Percentiles rank a stretch among this genome's conserved stretches.
Conservation (phyloP, 2,888 invertebrate genomes). For the Eurytoma californica region DNA sequence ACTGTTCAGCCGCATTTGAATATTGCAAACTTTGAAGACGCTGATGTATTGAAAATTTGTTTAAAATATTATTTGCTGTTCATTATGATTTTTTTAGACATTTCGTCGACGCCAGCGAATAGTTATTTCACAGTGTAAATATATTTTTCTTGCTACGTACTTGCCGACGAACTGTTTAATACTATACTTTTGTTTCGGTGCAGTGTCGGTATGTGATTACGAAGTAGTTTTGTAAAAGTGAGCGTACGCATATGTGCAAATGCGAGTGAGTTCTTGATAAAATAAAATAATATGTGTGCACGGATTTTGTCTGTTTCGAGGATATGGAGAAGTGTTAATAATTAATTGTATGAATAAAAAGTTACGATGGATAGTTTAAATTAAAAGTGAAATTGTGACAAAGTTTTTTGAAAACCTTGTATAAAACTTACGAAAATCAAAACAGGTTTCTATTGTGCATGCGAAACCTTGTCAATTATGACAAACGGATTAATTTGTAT, state of each 20-base stretch:
- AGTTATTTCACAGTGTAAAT: slow-evolving; percentile 39
- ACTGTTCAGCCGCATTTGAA: too few species aligned
- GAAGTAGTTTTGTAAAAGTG: slow-evolving; percentile 34
- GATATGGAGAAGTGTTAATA: slow-evolving; percentile 40
- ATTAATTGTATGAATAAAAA: slow-evolving; percentile 48
- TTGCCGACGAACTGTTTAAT: slow-evolving; percentile 28
- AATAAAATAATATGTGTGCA: slow-evolving; percentile 3
- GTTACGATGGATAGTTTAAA: slow-evolving; percentile 41
- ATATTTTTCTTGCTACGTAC: slow-evolving; percentile 32
- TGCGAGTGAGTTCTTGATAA: slow-evolving; percentile 4
- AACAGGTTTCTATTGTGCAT: neutral
- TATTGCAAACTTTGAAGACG: too few species aligned
- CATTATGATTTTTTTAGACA: too few species aligned
- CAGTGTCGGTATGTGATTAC: slow-evolving; percentile 44
- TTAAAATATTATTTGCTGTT: too few species aligned
- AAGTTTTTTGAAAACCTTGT: slow-evolving; percentile 38
- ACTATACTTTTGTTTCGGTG: slow-evolving; percentile 3
- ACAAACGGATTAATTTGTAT: too few species aligned
- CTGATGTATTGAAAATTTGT: too few species aligned
- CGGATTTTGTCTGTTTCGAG: neutral
- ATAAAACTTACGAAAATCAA: slow-evolving; percentile 27
- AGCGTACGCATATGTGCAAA: slow-evolving; percentile 15
- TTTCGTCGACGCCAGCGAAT: slow-evolving; percentile 6
- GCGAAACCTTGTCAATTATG: neutral
- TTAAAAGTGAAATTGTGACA: slow-evolving; percentile 21